Conservation (phyloP, 2,797 vertebrate genomes). For the Zonotrichia albicollis region DNA sequence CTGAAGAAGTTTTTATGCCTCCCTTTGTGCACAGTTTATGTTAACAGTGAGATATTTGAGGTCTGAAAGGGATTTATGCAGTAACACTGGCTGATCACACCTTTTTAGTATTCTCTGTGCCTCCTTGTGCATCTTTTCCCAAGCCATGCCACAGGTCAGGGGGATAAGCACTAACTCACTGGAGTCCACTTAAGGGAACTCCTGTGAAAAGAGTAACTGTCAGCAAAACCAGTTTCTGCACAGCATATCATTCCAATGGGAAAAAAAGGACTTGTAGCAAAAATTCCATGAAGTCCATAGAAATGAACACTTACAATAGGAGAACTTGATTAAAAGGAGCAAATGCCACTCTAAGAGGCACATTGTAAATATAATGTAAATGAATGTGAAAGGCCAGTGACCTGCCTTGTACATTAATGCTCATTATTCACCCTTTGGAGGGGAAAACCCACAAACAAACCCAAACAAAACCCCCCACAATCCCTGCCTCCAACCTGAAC, state of each 20-base stretch:
- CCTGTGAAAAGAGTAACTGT: not conserved
- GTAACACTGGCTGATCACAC: conserved; percentile 42
- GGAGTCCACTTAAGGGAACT: not conserved
- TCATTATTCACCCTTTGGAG: not conserved
- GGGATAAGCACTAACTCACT: not conserved
- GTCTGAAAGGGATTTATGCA: conserved; percentile 56
- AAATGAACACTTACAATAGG: not conserved
- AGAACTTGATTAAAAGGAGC: not conserved
- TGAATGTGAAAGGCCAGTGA: not conserved
- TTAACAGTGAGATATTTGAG: conserved; percentile 46
- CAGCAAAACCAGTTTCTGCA: not conserved
- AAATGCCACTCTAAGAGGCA: not conserved
- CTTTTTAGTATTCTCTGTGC: conserved; percentile 1
- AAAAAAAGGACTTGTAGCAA: not conserved
- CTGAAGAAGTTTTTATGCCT: conserved; percentile 64
- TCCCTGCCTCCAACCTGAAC: not conserved
- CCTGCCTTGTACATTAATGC: not conserved
- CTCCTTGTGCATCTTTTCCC: not conserved
- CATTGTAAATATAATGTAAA: not conserved
- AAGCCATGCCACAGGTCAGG: not conserved
- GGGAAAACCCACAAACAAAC: not conserved
- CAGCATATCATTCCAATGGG: not conserved
- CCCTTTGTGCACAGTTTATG: conserved; percentile 59
- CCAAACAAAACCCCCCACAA: not conserved
- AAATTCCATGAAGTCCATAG: not conserved